Base-by-base conservation (phyloP, 1,140 invertebrate species). In the Laupala kohalensis region DNA sequence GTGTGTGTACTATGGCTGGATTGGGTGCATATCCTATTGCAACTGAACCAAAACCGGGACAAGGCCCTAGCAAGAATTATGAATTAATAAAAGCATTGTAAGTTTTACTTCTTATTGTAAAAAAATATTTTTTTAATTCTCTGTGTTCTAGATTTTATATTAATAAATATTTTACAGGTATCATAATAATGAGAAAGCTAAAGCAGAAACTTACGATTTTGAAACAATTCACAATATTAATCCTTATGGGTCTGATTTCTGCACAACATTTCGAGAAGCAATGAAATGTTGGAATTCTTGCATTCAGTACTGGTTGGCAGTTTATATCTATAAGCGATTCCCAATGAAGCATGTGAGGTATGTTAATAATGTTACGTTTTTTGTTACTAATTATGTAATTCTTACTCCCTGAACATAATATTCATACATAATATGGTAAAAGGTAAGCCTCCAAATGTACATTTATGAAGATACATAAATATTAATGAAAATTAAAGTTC, bases 271-370 rank as follows among this genome's bases (percentile, higher is more conserved):
- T 15, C 84, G 92, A 64, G 89, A 89, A 67, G 92, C 90, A 4
- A 94, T 98, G 86, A 90, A 92, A 78, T 86, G 89, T 19, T 98
- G 96, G 96, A 98, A 98, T 79, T 93, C 91, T 75, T 93, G 92
- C 53, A 90, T 98, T 4, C 96, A 98, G 78, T 97, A 94, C 79
- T 98, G 96, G 96, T 86, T 98, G 75, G 94, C 93, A 12, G 86
- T 88, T 37, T 91, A 90, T 77, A 87, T 97, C 2, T 96, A 97
- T 78, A 93, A 91, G 76, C 82, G 92, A 75, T 89, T 94, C 75
- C 91, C 92, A 3, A 80, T 84, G 24, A 92, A 90, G 79, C 77
- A 80, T 63, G 82, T 88, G 12, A 86, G 86, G 86, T 88, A 77
- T 80, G 71, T 76, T 63, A 64, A 63, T 6, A 65, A 25, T 71